These are phyloP conservation scores for Picus viridis DNA, from an alignment of 2,797 vertebrate species.

Conservation along the genomic window DNA sequence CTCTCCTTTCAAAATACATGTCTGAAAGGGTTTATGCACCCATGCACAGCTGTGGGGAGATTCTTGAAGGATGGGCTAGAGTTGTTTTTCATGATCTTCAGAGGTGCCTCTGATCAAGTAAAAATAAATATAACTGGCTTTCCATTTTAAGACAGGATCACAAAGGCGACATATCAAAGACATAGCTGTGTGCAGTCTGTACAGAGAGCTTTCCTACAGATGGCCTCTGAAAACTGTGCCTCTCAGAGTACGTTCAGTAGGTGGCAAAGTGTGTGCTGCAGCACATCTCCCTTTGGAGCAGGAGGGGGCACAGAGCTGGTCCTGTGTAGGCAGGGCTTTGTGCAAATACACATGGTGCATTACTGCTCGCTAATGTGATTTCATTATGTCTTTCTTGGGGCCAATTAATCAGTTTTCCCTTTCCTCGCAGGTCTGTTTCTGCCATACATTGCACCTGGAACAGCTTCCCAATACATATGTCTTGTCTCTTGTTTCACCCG, in stretches of 20 bases:
- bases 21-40: not conserved
- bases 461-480: not conserved
- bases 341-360: accelerated
- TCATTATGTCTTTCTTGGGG: not conserved
- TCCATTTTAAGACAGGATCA: not conserved
- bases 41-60: not conserved
- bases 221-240: not conserved
- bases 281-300: not conserved
- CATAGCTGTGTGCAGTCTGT: accelerated
- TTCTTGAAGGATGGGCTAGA: not conserved
- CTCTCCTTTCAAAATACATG: not conserved
- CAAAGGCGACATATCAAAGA: not conserved
- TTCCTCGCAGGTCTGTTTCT: not conserved
- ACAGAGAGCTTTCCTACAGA: not conserved
- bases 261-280: not conserved
- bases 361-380: not conserved
- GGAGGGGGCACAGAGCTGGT: not conserved
- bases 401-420: not conserved
- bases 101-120: not conserved
- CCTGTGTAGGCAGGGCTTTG: not conserved
- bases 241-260: not conserved
- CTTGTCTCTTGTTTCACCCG: not conserved
- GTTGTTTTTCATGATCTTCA: not conserved
- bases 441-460: not conserved
- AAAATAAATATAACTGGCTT: conserved; percentile 5